A percentile compares a stretch with the other conserved stretches of the same genome.
Evolutionary conservation across 2,888 invertebrate genomes (phyloP).

Genomic region (Microctonus brassicae): DNA sequence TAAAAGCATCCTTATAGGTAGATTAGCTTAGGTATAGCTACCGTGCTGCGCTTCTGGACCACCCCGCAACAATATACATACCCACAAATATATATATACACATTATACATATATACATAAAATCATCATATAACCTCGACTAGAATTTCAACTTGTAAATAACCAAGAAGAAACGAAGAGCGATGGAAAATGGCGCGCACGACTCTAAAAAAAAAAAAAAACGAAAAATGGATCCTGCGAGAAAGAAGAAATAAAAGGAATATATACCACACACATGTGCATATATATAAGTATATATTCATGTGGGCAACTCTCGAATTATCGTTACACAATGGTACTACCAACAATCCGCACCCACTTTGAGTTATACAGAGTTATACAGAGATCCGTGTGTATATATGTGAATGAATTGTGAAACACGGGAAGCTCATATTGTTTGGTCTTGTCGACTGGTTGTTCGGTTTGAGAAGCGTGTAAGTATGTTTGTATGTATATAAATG

Average conservation of each 20-base stretch:
- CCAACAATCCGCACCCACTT: conserved; percentile 20
- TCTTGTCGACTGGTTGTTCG: conserved; percentile 47
- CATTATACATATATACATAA: conserved; percentile 47
- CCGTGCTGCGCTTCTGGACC: conserved; percentile 62
- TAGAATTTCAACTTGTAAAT: conserved; percentile 63
- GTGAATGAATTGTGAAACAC: conserved; percentile 13
- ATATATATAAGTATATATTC: background rate
- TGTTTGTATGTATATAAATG: background rate
- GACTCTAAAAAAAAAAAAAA: background rate
- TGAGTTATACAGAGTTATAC: background rate
- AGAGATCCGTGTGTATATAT: background rate
- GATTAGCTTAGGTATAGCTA: conserved; percentile 65
- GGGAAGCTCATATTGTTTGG: conserved; percentile 48
- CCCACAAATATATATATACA: no score
- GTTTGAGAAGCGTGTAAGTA: conserved; percentile 18
- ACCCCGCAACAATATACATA: conserved; percentile 63
- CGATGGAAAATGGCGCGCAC: conserved; percentile 15
- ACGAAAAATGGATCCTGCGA: conserved; percentile 13
- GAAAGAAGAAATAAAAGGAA: conserved; percentile 6
- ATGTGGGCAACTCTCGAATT: conserved; percentile 62
- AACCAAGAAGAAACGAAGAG: conserved; percentile 11
- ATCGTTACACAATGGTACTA: conserved; percentile 64
- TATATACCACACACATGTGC: background rate
- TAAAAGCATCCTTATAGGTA: conserved; percentile 59
- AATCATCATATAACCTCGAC: conserved; percentile 48